Evolutionary conservation across 2,888 invertebrate genomes (phyloP), one percentile per base, ranked within the genome.

Genomic region (Amiota mariae): DNA sequence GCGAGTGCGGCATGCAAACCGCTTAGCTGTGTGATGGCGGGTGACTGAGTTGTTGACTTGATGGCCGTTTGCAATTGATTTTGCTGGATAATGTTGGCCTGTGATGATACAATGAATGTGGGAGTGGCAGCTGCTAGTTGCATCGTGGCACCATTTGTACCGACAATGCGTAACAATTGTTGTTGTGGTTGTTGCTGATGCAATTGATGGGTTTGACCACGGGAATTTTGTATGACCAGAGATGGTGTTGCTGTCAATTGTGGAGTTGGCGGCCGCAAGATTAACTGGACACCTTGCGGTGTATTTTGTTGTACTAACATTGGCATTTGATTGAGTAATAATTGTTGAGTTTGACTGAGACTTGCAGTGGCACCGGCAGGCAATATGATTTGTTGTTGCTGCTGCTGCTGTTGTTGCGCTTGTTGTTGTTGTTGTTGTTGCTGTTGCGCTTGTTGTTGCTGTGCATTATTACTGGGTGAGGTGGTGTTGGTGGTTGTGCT

Each of bases 221-320:
- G 86, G n/a, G 87, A 75, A 73, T 90, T 90, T 72, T 90, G 90
- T 66, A 90, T 90, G 15, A 90, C 90, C 75, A 90, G 80, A 59
- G 90, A 90, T 0, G 91, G 90, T 9, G 90, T 87, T 24, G 89
- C 90, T 57, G 90, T 90, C 74, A 91, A 79, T 85, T 91, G 92
- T 9, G 91, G 91, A 73, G 93, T 91, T 73, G 93, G 93, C 73
- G 94, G 93, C 81, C 94, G 91, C 80, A 94, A 90, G 79, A 94
- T 94, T 78, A 94, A 91, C 87, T 94, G 94, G 72, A 94, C 93
- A 66, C 93, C 93, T 81, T 93, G 93, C 70, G 93, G 91, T 1
- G 91, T 90, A 85, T 93, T 92, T 83, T 93, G 93, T 80, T 93
- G 93, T 76, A 93, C 92, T 82, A 93, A 88, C 77, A 93, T 91